Evolutionary conservation across 2,888 invertebrate genomes (phyloP), one percentile per base, ranked within the genome.

Genomic region (Harmothoe impar): DNA sequence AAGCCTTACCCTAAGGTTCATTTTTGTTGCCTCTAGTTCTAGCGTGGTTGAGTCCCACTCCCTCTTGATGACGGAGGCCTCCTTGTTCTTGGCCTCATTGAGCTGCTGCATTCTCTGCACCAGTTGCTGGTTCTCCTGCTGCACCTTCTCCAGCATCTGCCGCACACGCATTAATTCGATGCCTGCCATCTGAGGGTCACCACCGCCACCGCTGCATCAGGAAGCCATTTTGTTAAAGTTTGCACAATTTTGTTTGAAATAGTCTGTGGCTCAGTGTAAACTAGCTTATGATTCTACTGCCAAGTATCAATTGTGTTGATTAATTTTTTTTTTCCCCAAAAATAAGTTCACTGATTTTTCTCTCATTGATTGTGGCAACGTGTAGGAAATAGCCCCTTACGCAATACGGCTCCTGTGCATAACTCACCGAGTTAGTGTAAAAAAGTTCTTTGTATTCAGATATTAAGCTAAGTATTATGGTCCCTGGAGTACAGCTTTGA

Each of bases 1-100:
- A n/a, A 20, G 3, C 29, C 54, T 62, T 77, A 94, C 94, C 93
- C 93, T 93, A 62, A 94, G 91, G 89, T 93, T 94, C 54, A 93
- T 92, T 56, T 92, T 92, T 84, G 93, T 92, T 78, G 93, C 93
- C 51, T 92, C 93, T 25, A 94, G 91, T 90, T 94, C 94, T 35
- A 93, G 81, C 43, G 88, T 85, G n/a, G 93, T 91, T 25, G 91
- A 85, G 81, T 94, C 93, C 89, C 92, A 93, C 56, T 94, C 94
- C 90, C 92, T 92, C 81, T 91, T 92, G 10, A 72, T 72, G 29
- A 84, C 51, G 7, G 43, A 17, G 1, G 43, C 43, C 51, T 84
- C 52, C 23, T 84, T 52, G 12, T 17, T 15, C 5, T 23, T 25
- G 7, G 29, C 72, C 29, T 72, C 72, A 3, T 72, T 72, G 3